Percentiles rank a stretch among this genome's conserved stretches.
These are phyloP conservation scores for Trichopoda pennipes DNA, from an alignment of 2,888 invertebrate species.

Conservation along the genomic window DNA sequence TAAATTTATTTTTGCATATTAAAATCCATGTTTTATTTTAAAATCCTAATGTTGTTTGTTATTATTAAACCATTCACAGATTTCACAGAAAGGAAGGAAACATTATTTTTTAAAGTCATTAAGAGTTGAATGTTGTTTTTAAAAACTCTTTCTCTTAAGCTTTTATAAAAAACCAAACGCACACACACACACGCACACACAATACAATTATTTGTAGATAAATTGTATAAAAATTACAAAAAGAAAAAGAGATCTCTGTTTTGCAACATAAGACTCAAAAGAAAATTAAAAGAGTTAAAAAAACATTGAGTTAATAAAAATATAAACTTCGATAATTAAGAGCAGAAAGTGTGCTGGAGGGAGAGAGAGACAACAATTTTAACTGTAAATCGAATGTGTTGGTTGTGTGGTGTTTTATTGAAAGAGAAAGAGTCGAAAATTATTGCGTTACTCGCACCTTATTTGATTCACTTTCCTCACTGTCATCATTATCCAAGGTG, in stretches of 20 bases:
- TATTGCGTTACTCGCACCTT: conserved; percentile 81
- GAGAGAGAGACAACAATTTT: neutral
- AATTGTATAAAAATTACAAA: neutral
- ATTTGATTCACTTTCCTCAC: conserved; percentile 75
- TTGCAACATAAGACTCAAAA: no score
- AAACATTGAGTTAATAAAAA: no score
- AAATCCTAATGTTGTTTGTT: conserved; percentile 9
- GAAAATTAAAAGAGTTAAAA: no score
- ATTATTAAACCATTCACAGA: conserved; percentile 21
- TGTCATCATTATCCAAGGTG: conserved; percentile 60
- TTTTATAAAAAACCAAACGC: conserved; percentile 10
- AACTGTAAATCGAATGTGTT: conserved; percentile 6
- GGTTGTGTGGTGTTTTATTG: neutral
- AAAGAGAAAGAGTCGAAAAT: conserved; percentile 35
- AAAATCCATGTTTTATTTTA: conserved; percentile 42
- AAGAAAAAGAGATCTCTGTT: no score
- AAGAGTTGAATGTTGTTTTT: conserved; percentile 1
- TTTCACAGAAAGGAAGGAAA: conserved; percentile 38
- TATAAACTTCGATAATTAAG: neutral
- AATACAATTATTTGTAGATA: neutral
- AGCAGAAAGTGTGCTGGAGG: neutral
- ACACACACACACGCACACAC: conserved; percentile 5
- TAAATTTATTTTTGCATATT: conserved; percentile 53
- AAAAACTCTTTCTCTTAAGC: conserved; percentile 19
- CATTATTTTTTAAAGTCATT: conserved; percentile 3